Evolutionary conservation across 92 coral and sea anemone species (phyloP), one percentile per base, ranked within the genome.

Genomic region (Siderastrea radians): DNA sequence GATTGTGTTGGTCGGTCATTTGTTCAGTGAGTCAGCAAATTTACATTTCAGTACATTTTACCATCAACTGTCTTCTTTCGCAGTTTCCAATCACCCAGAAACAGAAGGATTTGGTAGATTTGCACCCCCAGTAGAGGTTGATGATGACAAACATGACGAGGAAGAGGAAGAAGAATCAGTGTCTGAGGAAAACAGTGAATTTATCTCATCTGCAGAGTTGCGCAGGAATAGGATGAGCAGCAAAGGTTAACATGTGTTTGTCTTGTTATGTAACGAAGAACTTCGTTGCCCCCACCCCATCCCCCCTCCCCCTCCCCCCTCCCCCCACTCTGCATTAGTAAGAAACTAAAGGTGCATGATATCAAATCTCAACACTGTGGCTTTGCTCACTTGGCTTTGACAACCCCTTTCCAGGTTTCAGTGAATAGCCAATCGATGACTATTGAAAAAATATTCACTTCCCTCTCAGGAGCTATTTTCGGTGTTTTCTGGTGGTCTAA

Each of bases 101-200:
- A 50, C 82, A 5, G 96, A 88, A 60, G 99, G 99, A 3, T 98
- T 98, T 85, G 99, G 99, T 10, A 92, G 78, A 60, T 98, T 98
- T 94, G 99, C 95, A 52, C 98, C 98, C 15, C 86, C 95, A 3
- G 92, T 76, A 8, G 88, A 94, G 26, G 55, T 68, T 48, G 87
- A 61, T 17, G 93, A 78, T n/a, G 55, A 60, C 57, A 80, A 86
- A 15, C 82, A 62, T 11, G 72, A 74, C 13, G 91, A 76, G 2
- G 92, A 88, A 44, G 95, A 91, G 49, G 91, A 81, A 61, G 93
- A 85, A 7, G 93, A 69, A 53, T 55, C 68, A 4, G 15, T 87
- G 6, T 64, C 81, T 64, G 88, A 84, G 17, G 98, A 92, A 59
- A 90, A 74, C 66, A 92, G 83, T 58, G 98, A 98, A 54, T 96